Base-by-base conservation (phyloP, 2,797 vertebrate genomes). In the Acanthornis magna region DNA sequence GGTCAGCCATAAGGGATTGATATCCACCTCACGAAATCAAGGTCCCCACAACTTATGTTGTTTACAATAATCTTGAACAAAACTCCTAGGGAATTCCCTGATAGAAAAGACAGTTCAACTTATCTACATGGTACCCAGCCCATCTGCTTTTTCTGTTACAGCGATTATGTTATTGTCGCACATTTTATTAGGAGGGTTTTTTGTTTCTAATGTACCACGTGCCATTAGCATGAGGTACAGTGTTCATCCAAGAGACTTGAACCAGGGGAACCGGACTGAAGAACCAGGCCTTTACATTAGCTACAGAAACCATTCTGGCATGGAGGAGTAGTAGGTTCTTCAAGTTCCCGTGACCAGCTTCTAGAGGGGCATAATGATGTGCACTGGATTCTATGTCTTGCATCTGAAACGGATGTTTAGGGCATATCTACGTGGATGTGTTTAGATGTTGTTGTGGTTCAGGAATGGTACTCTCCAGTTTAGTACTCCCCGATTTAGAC, bases 401-500 rank as follows among this genome's bases (percentile, higher is more conserved):
- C 27, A 13, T 55, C n/a, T 40, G 55, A 88, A 86, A 58, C 16
- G 8, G 17, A 38, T 53, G 12, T 34, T 73, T 26, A 36, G 26
- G 29, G 10, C 9, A 3, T 42, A 12, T 25, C n/a, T 62, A 4
- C 0, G 0, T 29, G 26, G 36, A 17, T 38, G 42, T 40, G 9
- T 73, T 72, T 63, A 51, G 53, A 43, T 13, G 40, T 12, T 55
- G 30, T 55, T 55, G 34, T 55, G 74, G 34, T 13, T 32, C 17
- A 38, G 57, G 26, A 50, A 22, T 42, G 42, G 50, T 21, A 4
- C 20, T 70, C 20, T 29, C 40, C 40, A 29, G 0, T 45, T 68
- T 10, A n/a, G 8, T 17, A 16, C 23, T 54, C 40, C 34, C 42
- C 0, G 0, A 2, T 70, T 77, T 34, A 34, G 65, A 26, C 34